Evolutionary conservation across 2,113 vertebrate genomes (phyloP).

Genomic region (Boulengeromyrus knoepffleri): DNA sequence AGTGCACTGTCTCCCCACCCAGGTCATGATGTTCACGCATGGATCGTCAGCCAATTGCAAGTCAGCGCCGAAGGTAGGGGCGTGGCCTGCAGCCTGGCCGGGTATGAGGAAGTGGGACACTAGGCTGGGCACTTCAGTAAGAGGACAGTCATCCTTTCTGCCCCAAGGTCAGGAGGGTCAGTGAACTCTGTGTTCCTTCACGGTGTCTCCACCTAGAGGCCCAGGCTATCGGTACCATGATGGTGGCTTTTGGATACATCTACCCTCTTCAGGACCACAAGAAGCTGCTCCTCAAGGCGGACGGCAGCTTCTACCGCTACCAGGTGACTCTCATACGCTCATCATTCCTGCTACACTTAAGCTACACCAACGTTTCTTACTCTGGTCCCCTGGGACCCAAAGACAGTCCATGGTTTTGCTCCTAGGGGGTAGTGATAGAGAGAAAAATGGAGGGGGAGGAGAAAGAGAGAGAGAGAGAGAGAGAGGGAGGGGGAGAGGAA

Average conservation of each 20-base stretch:
- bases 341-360: not conserved
- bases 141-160: not conserved
- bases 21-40: constrained; percentile 55
- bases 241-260: constrained; percentile 84
- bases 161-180: not conserved
- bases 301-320: constrained; percentile 79
- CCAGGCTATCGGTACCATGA: constrained; percentile 71
- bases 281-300: constrained; percentile 74
- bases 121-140: not conserved
- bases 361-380: not conserved
- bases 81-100: not conserved
- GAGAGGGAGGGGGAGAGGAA: too few species aligned
- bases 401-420: not conserved
- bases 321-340: constrained; percentile 62
- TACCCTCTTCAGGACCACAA: constrained; percentile 89
- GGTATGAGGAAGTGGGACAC: not conserved
- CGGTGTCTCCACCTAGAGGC: constrained; percentile 62
- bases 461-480: too few species aligned
- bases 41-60: constrained; percentile 58
- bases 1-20: constrained; percentile 11
- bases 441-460: too few species aligned
- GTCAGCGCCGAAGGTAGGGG: constrained; percentile 48
- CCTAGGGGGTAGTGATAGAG: not conserved
- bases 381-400: not conserved
- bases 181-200: not conserved